These are phyloP conservation scores for Anthonomus grandis DNA, from an alignment of 1,140 invertebrate species.

Conservation along the genomic window DNA sequence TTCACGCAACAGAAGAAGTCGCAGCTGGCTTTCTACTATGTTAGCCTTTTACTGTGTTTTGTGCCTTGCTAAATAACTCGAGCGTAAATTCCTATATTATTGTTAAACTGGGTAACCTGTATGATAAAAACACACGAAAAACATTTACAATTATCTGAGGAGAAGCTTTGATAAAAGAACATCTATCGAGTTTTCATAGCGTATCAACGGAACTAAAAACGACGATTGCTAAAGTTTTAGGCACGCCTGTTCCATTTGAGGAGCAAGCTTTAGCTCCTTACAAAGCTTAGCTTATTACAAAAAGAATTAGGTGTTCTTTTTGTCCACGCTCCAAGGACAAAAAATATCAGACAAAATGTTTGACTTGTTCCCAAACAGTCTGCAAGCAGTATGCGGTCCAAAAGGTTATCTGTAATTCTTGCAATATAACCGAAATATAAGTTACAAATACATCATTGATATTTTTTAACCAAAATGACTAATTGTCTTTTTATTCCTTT, in stretches of 20 bases:
- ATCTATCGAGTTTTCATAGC: background rate
- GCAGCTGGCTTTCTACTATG: no score
- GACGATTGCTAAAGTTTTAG: constrained; percentile 2
- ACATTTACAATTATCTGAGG: no score
- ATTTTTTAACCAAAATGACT: no score
- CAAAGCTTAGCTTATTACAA: no score
- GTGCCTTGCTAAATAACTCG: no score
- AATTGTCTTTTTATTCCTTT: no score
- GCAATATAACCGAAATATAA: no score
- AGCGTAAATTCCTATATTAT: constrained; percentile 13
- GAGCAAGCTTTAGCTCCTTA: background rate
- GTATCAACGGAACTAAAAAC: constrained; percentile 3
- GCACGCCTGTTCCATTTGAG: background rate
- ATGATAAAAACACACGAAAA: constrained; percentile 1
- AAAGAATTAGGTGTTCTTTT: constrained; percentile 10
- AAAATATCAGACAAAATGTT: constrained; percentile 4
- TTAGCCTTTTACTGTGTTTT: no score
- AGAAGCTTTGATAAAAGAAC: no score
- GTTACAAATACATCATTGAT: no score
- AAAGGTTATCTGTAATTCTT: no score
- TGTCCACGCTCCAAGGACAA: constrained; percentile 10
- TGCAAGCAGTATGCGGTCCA: constrained; percentile 17
- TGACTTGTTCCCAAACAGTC: constrained; percentile 4
- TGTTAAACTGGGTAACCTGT: background rate
- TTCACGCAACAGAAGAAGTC: no score